phyloP scores from a whole-genome alignment of 2,113 vertebrate genomes.

The Meriones unguiculatus region DNA sequence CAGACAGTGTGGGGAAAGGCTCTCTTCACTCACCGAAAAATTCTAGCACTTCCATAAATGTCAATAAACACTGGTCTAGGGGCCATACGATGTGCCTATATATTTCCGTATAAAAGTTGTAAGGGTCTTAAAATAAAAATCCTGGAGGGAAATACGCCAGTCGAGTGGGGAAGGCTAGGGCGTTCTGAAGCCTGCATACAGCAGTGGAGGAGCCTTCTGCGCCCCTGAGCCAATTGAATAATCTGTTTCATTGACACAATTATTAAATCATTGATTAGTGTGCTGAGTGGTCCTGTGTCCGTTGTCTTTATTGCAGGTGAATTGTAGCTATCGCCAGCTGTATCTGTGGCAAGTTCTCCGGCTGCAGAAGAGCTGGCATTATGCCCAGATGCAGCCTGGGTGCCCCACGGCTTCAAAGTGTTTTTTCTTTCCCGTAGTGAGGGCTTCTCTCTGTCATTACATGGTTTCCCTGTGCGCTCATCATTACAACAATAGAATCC shows the following conservation, averaged over 20 bases:
- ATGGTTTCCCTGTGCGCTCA: conserved; percentile 73
- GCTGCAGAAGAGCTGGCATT: conserved; percentile 80
- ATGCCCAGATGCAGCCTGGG: conserved; percentile 80
- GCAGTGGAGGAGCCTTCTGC: not conserved
- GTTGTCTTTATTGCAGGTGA: conserved; percentile 78
- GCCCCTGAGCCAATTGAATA: conserved; percentile 69
- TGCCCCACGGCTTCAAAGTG: conserved; percentile 80
- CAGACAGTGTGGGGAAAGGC: not conserved
- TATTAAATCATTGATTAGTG: conserved; percentile 83
- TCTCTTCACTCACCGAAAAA: conserved; percentile 22
- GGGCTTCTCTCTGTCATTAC: conserved; percentile 83
- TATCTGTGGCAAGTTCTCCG: conserved; percentile 62
- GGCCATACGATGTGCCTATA: conserved; percentile 42
- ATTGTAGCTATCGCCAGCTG: conserved; percentile 82
- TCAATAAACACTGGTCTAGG: conserved; percentile 68
- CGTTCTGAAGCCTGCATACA: not conserved
- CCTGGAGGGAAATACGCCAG: not conserved
- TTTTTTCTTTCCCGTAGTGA: conserved; percentile 75
- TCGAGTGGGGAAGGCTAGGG: not conserved
- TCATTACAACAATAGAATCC: conserved; percentile 81
- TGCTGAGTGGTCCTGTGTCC: conserved; percentile 69
- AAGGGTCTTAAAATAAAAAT: conserved; percentile 75
- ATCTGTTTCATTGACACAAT: conserved; percentile 83
- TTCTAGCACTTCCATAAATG: conserved; percentile 65
- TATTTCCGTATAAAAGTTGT: conserved; percentile 60